These are phyloP conservation scores for Macropodus opercularis DNA, from an alignment of 2,797 vertebrate genomes.

Conservation along the genomic window DNA sequence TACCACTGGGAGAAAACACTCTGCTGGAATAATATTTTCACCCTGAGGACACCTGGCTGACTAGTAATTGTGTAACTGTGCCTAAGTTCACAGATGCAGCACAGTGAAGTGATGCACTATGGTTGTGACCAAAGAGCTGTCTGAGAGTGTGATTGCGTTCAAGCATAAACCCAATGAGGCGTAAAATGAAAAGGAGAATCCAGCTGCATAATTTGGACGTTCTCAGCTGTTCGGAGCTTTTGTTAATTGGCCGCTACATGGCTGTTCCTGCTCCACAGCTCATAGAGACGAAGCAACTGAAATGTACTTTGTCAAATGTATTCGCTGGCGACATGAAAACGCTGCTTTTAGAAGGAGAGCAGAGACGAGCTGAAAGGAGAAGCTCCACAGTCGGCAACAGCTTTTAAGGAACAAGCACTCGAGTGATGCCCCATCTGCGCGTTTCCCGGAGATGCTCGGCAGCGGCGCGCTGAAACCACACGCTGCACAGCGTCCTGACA, in stretches of 20 bases:
- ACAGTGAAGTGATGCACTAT: constrained; percentile 12
- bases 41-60: constrained; percentile 25
- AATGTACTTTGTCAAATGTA: constrained; percentile 21
- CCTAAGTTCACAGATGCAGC: constrained; percentile 4
- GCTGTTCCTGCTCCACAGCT: not conserved
- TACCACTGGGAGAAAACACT: constrained; percentile 18
- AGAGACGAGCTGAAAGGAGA: constrained; percentile 18
- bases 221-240: not conserved
- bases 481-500: constrained; percentile 42
- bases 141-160: constrained; percentile 7
- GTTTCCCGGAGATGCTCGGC: constrained; percentile 48
- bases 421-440: constrained; percentile 46
- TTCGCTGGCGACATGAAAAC: constrained; percentile 10
- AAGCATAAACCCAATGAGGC: constrained; percentile 9
- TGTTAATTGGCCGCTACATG: constrained; percentile 7
- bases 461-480: constrained; percentile 35
- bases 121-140: not conserved
- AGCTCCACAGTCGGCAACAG: constrained; percentile 24
- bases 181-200: constrained; percentile 3
- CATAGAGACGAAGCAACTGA: constrained; percentile 8
- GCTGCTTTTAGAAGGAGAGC: constrained; percentile 13
- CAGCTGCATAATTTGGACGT: constrained; percentile 1
- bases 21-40: constrained; percentile 26
- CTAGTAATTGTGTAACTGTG: constrained; percentile 38
- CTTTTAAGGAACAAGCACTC: constrained; percentile 41